phyloP scores from a whole-genome alignment of 2,888 invertebrate species.

The Leptura quadrifasciata region DNA sequence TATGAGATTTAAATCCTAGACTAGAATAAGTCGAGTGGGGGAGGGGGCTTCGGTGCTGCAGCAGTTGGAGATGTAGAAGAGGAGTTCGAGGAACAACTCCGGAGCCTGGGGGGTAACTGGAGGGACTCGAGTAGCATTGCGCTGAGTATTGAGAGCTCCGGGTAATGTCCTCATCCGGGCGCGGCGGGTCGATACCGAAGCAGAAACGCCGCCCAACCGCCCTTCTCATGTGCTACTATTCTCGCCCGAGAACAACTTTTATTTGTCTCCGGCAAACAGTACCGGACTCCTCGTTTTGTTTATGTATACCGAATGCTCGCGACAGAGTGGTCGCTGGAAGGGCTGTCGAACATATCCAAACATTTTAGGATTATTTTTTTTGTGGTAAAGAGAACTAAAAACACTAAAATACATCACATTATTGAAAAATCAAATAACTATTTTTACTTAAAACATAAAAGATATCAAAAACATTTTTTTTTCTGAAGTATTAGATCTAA shows the following conservation, averaged over 20 bases:
- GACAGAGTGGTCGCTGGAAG: not conserved
- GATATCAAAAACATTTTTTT: too few species aligned
- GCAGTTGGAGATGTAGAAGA: constrained; percentile 65
- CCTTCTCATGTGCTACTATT: constrained; percentile 69
- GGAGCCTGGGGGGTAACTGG: constrained; percentile 59
- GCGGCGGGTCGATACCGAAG: constrained; percentile 71
- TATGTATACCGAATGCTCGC: not conserved
- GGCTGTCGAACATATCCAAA: too few species aligned
- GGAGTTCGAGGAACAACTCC: constrained; percentile 58
- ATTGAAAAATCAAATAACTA: too few species aligned
- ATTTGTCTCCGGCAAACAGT: constrained; percentile 58
- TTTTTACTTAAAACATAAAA: too few species aligned
- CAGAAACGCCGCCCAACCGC: constrained; percentile 64
- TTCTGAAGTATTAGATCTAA: too few species aligned
- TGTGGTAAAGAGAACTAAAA: too few species aligned
- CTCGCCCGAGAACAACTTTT: constrained; percentile 60
- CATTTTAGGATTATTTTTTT: too few species aligned
- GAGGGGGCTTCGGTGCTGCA: constrained; percentile 54
- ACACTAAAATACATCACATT: too few species aligned
- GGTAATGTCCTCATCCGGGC: constrained; percentile 74
- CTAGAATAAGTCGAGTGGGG: constrained; percentile 52
- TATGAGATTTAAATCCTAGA: constrained; percentile 58
- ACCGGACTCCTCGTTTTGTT: constrained; percentile 27
- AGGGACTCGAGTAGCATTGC: constrained; percentile 66
- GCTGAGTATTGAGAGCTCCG: constrained; percentile 72